phyloP scores from a whole-genome alignment of 1,140 invertebrate species.

The Neocloeon triangulifer region DNA sequence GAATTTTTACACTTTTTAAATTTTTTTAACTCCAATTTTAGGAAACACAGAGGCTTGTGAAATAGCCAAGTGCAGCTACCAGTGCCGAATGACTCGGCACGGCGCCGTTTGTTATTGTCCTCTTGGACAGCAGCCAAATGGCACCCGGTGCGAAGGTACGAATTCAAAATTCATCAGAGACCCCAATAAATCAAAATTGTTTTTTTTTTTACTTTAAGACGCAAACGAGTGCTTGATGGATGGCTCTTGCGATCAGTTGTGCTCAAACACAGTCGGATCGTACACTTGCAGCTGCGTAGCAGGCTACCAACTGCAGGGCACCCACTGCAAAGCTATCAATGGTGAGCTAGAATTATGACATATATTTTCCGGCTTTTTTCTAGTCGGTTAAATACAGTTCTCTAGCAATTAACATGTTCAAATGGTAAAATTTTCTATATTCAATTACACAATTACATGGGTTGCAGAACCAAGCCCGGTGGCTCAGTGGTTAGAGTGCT shows the following conservation, averaged over 20 bases:
- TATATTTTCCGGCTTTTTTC: conserved; percentile 4
- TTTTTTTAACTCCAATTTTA: conserved; percentile 13
- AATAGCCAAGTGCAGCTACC: conserved; percentile 33
- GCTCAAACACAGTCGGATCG: conserved; percentile 43
- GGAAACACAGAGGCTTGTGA: conserved; percentile 29
- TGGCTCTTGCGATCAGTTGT: conserved; percentile 55
- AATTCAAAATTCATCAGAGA: conserved; percentile 2
- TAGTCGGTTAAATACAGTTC: too few relatives aligned
- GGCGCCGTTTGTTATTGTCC: conserved; percentile 52
- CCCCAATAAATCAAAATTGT: conserved; percentile 4
- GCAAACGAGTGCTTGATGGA: conserved; percentile 48
- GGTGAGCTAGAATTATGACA: conserved; percentile 22
- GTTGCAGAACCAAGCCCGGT: too few relatives aligned
- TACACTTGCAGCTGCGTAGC: conserved; percentile 50
- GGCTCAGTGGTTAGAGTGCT: too few relatives aligned
- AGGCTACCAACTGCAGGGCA: conserved; percentile 37
- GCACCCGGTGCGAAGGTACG: conserved; percentile 34
- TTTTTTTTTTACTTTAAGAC: conserved; percentile 25
- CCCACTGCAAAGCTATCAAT: conserved; percentile 37
- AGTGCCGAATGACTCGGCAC: conserved; percentile 35
- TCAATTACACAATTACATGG: too few relatives aligned
- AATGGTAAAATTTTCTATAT: too few relatives aligned
- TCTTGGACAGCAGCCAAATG: conserved; percentile 39
- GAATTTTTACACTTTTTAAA: not conserved
- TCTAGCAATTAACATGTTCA: too few relatives aligned